Base-by-base conservation (phyloP, 2,113 vertebrate genomes). In the Mesitornis unicolor region DNA sequence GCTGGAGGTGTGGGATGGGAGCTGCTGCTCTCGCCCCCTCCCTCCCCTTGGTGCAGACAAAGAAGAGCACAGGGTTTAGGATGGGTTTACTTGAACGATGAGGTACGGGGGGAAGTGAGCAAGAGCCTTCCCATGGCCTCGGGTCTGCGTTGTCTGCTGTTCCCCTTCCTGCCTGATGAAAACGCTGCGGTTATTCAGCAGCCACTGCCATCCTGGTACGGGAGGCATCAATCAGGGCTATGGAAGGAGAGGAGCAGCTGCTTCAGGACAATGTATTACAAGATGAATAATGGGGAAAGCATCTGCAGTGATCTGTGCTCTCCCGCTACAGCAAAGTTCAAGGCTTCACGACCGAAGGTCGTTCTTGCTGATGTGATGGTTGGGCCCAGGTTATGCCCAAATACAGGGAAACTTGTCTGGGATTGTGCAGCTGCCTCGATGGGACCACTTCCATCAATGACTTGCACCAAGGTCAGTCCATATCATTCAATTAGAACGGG, bases 401-500 rank as follows among this genome's bases (percentile, higher is more conserved):
- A 17, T 7, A 4, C 7, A 7, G 45, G 11, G 16, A 35, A 42
- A 26, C 4, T 8, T 3, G 15, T 19, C 53, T 28, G 90, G 29
- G 51, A 6, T 3, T 13, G 21, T 22, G 57, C 28, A 29, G 42
- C 54, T 33, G 33, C 25, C 10, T 3, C 1, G 2, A 21, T 8
- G 82, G 29, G 31, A 35, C 8, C 4, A 1, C 3, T 17, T 42
- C 48, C 63, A 5, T 15, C 1, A 6, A 7, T 10, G 29, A 21
- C 33, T 26, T 3, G 53, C 11, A 1, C 36, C 14, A 43, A 10
- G 57, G 28, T 16, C 70, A 28, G 19, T 38, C 24, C 10, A 0
- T 16, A 5, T 4, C 1, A 0, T 8, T 10, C 51, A 0, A 1
- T 33, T 10, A 13, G 35, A 83, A 19, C 50, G 2, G 28, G 2